Percentiles rank a stretch among this genome's conserved stretches.
Conservation (phyloP, 2,797 vertebrate genomes). For the Sebastes minor region DNA sequence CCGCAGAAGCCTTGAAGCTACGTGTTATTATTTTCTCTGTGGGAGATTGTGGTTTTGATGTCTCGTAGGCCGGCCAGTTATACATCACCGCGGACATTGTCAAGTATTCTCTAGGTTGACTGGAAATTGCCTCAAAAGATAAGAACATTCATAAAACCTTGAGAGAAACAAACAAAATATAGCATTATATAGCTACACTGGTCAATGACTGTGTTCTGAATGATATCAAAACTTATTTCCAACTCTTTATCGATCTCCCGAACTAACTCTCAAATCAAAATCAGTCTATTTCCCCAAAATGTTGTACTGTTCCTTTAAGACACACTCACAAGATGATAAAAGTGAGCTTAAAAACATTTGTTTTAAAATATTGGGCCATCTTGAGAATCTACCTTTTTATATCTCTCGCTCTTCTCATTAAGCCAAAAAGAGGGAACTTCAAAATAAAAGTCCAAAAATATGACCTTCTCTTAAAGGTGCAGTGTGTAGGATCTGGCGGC, state of each 20-base stretch:
- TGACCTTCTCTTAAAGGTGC: background rate
- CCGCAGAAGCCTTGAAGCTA: conserved; percentile 30
- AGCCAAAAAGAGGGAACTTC: background rate
- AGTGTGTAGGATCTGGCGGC: too few relatives aligned
- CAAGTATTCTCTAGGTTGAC: background rate
- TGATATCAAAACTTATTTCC: background rate
- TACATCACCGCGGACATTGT: background rate
- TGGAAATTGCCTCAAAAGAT: background rate
- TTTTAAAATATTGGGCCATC: background rate
- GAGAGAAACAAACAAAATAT: background rate
- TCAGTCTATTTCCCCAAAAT: background rate
- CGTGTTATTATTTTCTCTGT: conserved; percentile 30
- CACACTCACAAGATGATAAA: background rate
- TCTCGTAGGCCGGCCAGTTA: background rate
- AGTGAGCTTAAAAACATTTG: background rate
- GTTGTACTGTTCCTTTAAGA: background rate
- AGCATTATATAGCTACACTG: background rate
- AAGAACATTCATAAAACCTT: background rate
- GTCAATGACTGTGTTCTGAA: background rate
- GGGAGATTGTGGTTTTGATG: background rate
- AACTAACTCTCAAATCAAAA: background rate
- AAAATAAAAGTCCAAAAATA: background rate
- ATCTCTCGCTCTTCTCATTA: background rate
- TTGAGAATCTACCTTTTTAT: background rate
- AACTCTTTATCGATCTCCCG: background rate